Evolutionary conservation across 2,888 invertebrate species (phyloP).

Genomic region (Hylaea fasciaria): DNA sequence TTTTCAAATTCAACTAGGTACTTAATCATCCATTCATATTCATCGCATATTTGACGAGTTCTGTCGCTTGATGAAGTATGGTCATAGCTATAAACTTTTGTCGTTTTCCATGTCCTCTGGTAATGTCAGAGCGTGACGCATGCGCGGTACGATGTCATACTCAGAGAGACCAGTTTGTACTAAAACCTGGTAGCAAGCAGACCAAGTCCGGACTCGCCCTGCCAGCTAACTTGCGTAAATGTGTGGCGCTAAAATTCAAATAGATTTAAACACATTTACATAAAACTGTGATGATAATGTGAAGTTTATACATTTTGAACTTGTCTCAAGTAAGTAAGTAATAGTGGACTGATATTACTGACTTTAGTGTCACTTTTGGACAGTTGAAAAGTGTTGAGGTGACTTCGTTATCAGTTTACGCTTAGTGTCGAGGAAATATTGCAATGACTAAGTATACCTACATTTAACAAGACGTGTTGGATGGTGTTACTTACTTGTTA

Average conservation of each 20-base stretch:
- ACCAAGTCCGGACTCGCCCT: slow-evolving; percentile 1
- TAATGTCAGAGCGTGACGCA: slow-evolving; percentile 39
- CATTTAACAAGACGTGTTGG: slow-evolving; percentile 2
- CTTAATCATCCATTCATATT: slow-evolving; percentile 3
- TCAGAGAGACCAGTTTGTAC: slow-evolving; percentile 22
- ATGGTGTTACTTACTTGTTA: neutral
- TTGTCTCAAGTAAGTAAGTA: neutral
- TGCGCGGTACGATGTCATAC: slow-evolving; percentile 35
- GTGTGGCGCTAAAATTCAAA: slow-evolving; percentile 19
- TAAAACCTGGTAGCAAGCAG: slow-evolving; percentile 20
- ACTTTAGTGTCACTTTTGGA: slow-evolving; percentile 13
- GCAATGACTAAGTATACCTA: slow-evolving; percentile 13
- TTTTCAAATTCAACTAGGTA: neutral
- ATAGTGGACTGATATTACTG: slow-evolving; percentile 1
- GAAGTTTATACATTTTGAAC: neutral
- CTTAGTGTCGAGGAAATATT: neutral
- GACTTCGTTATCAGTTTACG: slow-evolving; percentile 5
- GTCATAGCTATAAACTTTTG: slow-evolving; percentile 37
- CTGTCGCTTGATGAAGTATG: slow-evolving; percentile 44
- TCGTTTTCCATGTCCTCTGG: slow-evolving; percentile 39
- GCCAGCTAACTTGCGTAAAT: slow-evolving; percentile 20
- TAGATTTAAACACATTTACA: neutral
- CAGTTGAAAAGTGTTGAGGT: slow-evolving; percentile 11
- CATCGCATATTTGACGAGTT: slow-evolving; percentile 35
- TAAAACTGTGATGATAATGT: neutral